Evolutionary conservation across 2,113 vertebrate species (phyloP).

Genomic region (Peromyscus leucopus): DNA sequence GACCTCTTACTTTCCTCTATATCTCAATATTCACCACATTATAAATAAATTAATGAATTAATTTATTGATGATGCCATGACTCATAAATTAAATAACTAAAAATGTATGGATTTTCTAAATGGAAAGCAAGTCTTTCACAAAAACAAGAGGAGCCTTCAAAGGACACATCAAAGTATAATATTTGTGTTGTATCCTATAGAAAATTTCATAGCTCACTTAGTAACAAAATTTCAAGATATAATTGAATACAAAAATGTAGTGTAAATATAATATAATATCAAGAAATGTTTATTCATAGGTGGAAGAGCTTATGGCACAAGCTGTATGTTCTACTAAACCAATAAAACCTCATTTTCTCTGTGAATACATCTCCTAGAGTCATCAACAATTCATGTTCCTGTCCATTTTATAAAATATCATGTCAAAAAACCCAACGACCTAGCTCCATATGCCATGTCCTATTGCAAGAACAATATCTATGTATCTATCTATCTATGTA

Average conservation of each 20-base stretch:
- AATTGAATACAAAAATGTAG: not conserved
- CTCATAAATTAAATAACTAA: not conserved
- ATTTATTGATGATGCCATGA: too few relatives aligned
- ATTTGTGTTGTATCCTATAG: too few relatives aligned
- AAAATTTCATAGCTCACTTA: not conserved
- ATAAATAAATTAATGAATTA: too few relatives aligned
- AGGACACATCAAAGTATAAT: not conserved
- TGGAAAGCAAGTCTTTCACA: too few relatives aligned
- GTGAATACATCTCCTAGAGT: not conserved
- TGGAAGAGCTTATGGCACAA: not conserved
- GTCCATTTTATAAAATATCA: not conserved
- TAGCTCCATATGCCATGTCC: not conserved
- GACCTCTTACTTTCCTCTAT: not conserved
- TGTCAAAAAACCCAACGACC: not conserved
- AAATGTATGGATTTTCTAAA: not conserved
- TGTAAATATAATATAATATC: not conserved
- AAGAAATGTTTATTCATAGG: not conserved
- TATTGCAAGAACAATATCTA: not conserved
- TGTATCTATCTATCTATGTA: not conserved
- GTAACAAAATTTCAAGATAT: not conserved
- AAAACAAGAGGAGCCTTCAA: too few relatives aligned
- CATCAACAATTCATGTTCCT: not conserved
- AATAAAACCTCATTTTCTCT: not conserved
- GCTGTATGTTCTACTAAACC: not conserved
- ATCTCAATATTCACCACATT: not conserved